phyloP scores from a whole-genome alignment of 2,113 vertebrate species.

The Nothoprocta pentlandii region DNA sequence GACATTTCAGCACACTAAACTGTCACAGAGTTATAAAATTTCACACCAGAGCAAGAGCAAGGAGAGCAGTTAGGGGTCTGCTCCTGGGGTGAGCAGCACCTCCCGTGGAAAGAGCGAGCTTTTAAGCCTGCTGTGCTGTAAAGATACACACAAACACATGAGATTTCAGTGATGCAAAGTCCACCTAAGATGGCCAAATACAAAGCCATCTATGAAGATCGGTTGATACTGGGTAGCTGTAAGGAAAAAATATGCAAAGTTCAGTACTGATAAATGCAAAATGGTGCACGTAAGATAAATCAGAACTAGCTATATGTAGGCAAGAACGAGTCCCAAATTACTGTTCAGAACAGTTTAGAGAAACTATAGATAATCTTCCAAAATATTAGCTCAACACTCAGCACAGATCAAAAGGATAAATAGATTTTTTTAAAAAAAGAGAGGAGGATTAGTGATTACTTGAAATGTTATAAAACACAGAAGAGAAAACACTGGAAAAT shows the following conservation, averaged over 20 bases:
- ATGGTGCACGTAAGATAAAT: not conserved
- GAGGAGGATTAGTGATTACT: not conserved
- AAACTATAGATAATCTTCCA: not conserved
- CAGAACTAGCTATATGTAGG: no score
- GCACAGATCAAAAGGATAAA: not conserved
- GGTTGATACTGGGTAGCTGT: not conserved
- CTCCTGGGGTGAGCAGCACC: not conserved
- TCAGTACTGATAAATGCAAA: not conserved
- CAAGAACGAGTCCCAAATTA: not conserved
- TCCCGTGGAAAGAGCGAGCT: not conserved
- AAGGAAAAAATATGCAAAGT: not conserved
- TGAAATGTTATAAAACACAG: not conserved
- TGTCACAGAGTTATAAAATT: not conserved
- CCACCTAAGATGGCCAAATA: not conserved
- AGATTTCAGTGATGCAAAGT: not conserved
- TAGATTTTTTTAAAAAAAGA: not conserved
- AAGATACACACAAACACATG: not conserved
- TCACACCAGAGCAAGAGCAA: not conserved
- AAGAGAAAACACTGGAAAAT: not conserved
- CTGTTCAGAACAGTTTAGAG: not conserved
- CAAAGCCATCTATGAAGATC: not conserved
- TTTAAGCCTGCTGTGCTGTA: not conserved
- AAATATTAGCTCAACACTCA: not conserved
- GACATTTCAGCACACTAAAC: not conserved
- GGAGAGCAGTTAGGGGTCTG: not conserved